These are phyloP conservation scores for Eristalis intricaria DNA, from an alignment of 2,888 invertebrate genomes.

Conservation along the genomic window DNA sequence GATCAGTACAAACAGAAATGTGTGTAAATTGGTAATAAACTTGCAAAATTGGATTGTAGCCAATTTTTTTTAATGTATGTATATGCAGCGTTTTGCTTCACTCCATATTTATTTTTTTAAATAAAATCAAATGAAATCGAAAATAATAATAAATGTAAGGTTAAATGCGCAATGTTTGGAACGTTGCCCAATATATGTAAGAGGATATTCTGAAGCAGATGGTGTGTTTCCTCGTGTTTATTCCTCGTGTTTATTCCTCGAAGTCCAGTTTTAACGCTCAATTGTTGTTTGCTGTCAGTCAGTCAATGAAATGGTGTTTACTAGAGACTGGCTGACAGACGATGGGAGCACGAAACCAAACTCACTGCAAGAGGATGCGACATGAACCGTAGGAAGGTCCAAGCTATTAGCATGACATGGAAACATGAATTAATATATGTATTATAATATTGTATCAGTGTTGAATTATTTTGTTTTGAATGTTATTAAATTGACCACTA, in stretches of 20 bases:
- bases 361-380: slow-evolving; percentile 1
- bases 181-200: slow-evolving; percentile 26
- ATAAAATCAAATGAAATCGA: slow-evolving; percentile 47
- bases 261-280: not conserved
- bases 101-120: slow-evolving; percentile 70
- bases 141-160: slow-evolving; percentile 28
- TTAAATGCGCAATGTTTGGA: slow-evolving; percentile 67
- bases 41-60: slow-evolving; percentile 45
- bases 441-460: slow-evolving; percentile 27
- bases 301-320: too few species aligned
- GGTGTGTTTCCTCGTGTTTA: not conserved
- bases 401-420: slow-evolving; percentile 42
- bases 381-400: slow-evolving; percentile 48
- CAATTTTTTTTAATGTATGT: slow-evolving; percentile 12
- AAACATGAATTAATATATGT: slow-evolving; percentile 2
- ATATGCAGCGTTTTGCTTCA: slow-evolving; percentile 60
- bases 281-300: not conserved
- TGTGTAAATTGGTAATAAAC: slow-evolving; percentile 46
- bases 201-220: not conserved
- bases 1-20: slow-evolving; percentile 58
- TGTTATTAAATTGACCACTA: slow-evolving; percentile 59
- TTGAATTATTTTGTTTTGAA: slow-evolving; percentile 41
- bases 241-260: not conserved
- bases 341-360: not conserved
- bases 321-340: too few species aligned